Conservation (phyloP, 2,113 vertebrate genomes). For the Rhinichthys klamathensis region DNA sequence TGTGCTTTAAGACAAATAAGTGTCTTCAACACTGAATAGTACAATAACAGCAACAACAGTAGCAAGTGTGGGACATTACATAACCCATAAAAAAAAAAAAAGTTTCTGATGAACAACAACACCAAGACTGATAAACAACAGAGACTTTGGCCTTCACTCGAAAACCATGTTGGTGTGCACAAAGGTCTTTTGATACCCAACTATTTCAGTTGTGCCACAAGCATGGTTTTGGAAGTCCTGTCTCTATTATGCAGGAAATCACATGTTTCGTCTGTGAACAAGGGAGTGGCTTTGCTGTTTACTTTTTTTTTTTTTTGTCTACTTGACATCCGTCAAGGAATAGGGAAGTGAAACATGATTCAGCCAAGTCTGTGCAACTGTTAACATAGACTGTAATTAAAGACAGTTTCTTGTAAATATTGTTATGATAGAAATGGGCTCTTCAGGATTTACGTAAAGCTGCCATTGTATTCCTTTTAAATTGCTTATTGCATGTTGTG, state of each 20-base stretch:
- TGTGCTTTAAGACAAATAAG: constrained; percentile 9
- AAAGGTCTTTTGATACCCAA: constrained; percentile 8
- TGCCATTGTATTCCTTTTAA: neutral
- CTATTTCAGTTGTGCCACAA: neutral
- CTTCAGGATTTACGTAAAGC: neutral
- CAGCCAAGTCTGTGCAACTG: constrained; percentile 18
- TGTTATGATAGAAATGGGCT: neutral
- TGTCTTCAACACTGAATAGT: constrained; percentile 5
- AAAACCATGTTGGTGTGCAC: constrained; percentile 8
- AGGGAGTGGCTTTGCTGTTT: constrained; percentile 31
- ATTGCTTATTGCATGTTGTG: neutral
- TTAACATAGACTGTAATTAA: neutral
- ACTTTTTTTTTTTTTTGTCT: constrained; percentile 30
- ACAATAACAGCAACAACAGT: constrained; percentile 9
- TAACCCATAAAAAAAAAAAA: neutral
- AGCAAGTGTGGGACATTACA: constrained; percentile 5
- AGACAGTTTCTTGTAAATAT: constrained; percentile 9
- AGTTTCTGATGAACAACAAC: neutral
- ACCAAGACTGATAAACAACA: neutral
- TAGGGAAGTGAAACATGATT: constrained; percentile 54
- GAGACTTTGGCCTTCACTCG: neutral
- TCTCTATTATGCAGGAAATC: neutral
- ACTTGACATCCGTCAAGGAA: constrained; percentile 13
- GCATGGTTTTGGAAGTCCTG: neutral
- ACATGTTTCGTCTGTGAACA: neutral